phyloP scores from a whole-genome alignment of 2,888 invertebrate species.

The Drosophila kambysellisi region DNA sequence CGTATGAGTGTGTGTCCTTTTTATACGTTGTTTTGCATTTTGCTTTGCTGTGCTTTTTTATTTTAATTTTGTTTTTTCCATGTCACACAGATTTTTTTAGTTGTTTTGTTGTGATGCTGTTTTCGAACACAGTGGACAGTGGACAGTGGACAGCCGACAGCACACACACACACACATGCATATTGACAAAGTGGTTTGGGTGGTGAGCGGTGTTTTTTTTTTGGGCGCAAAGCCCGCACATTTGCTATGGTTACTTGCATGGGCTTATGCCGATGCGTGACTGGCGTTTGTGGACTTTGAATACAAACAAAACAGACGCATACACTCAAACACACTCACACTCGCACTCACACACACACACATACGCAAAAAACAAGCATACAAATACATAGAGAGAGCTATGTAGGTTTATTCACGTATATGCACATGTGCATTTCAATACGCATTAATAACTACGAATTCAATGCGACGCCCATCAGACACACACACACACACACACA shows the following conservation, averaged over 20 bases:
- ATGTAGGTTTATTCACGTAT: constrained; percentile 22
- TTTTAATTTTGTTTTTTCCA: constrained; percentile 43
- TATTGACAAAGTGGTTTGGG: constrained; percentile 29
- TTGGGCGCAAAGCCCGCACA: constrained; percentile 52
- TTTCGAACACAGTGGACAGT: constrained; percentile 48
- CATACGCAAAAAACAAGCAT: constrained; percentile 6
- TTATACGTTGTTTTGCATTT: constrained; percentile 44
- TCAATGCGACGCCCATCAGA: constrained; percentile 73
- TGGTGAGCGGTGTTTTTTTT: constrained; percentile 27
- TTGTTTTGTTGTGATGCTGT: constrained; percentile 64
- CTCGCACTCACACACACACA: constrained; percentile 15
- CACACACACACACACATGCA: constrained; percentile 24
- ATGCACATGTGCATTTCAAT: constrained; percentile 70
- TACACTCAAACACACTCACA: constrained; percentile 22
- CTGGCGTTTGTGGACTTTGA: constrained; percentile 77
- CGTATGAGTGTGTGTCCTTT: constrained; percentile 3
- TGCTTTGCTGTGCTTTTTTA: constrained; percentile 44
- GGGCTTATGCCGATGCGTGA: constrained; percentile 76
- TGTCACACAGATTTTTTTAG: constrained; percentile 66
- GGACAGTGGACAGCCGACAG: constrained; percentile 11
- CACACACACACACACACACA: constrained; percentile 25
- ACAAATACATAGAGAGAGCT: constrained; percentile 26
- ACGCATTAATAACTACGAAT: constrained; percentile 79
- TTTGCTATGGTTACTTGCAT: constrained; percentile 66
- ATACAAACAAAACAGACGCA: constrained; percentile 67